Conservation (phyloP, 2,888 invertebrate species). For the Bombylius major region DNA sequence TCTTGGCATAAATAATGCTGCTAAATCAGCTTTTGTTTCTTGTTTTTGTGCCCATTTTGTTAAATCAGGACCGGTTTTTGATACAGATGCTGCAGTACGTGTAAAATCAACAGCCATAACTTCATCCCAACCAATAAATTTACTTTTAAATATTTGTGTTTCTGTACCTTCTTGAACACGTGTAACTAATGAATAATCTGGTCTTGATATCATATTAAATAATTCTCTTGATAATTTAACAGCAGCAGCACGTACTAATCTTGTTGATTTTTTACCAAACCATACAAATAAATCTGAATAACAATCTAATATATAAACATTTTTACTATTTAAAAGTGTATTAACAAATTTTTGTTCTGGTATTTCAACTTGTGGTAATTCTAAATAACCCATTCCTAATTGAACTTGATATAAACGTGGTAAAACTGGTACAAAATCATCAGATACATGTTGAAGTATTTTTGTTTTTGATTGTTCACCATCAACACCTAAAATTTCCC, state of each 20-base stretch:
- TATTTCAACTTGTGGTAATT: conserved; percentile 84
- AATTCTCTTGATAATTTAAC: conserved; percentile 94
- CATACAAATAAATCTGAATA: conserved; percentile 90
- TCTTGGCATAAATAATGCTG: conserved; percentile 88
- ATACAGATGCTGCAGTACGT: conserved; percentile 92
- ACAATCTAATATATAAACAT: conserved; percentile 94
- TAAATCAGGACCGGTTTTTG: conserved; percentile 90
- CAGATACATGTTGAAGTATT: conserved; percentile 31
- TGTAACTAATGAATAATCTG: conserved; percentile 76
- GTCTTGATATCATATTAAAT: conserved; percentile 85
- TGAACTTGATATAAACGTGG: conserved; percentile 88
- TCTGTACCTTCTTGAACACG: conserved; percentile 86
- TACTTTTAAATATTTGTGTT: conserved; percentile 89
- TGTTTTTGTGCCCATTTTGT: conserved; percentile 82
- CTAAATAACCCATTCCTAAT: conserved; percentile 96
- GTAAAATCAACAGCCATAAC: conserved; percentile 99
- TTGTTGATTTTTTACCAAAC: conserved; percentile 96
- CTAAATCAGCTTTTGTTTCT: conserved; percentile 85
- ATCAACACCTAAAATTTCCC: conserved; percentile 51
- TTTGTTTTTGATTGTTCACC: conserved; percentile 31
- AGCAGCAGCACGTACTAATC: conserved; percentile 88
- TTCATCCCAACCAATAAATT: conserved; percentile 97
- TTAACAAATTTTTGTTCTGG: conserved; percentile 64
- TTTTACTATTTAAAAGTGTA: conserved; percentile 70
- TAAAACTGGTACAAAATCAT: conserved; percentile 27